Evolutionary conservation across 2,888 invertebrate genomes (phyloP), one percentile per base, ranked within the genome.

Genomic region (Camptogramma bilineatum): DNA sequence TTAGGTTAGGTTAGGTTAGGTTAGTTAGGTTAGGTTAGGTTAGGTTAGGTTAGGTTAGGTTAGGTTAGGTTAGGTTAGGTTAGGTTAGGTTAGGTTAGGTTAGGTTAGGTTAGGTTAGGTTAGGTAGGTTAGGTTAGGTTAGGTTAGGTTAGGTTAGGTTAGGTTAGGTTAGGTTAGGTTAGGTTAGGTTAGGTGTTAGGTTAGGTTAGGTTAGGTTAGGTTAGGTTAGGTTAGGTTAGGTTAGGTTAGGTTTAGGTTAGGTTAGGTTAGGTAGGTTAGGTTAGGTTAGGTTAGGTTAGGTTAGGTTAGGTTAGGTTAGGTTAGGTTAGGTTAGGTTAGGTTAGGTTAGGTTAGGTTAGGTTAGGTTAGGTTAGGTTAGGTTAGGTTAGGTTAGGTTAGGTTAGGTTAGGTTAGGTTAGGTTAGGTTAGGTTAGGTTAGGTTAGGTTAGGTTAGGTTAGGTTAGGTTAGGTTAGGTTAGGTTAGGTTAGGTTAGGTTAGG

Each of bases 371-470:
- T 61, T 61, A 61, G 61, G 61, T 61, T 61, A 61, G 61, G 61
- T 62, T 62, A 62, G 61, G 61, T 62, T 61, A 61, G 61, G 59
- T 59, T 59, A 59, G 59, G 59, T 58, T 50, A 51, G 47, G 56
- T 57, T 57, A 57, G 57, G 57, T 57, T 57, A 57, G 57, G 61
- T 61, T 61, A 61, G 61, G 61, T 61, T 61, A 61, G 61, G 61
- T 61, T 61, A 61, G 61, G 61, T 61, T 61, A 64, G 67, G 50
- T 64, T 64, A 64, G 64, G 64, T 64, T 64, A 64, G 64, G 64
- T 64, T 64, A 64, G 64, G 65, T 65, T 65, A 65, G 65, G 65
- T 65, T 65, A 65, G 65, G 65, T 65, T 65, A 65, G 65, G 65
- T 65, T 65, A 65, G 65, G 65, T 65, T 65, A 65, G 65, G 65